phyloP scores from a whole-genome alignment of 2,888 invertebrate species.

The Chydorus sphaericus region DNA sequence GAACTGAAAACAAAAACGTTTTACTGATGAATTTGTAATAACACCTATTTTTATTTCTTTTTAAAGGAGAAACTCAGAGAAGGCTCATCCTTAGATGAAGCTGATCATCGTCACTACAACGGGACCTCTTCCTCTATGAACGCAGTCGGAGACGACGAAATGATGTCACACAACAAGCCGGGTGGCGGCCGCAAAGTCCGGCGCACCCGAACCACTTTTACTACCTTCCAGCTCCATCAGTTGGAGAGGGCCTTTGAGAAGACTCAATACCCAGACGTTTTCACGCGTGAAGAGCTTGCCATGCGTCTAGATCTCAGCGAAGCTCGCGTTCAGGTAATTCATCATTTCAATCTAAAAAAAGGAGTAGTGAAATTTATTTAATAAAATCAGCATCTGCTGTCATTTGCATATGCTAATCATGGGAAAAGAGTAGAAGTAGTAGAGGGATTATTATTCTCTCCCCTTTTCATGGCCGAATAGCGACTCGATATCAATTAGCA shows the following conservation, averaged over 20 bases:
- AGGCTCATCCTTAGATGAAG: too few relatives aligned
- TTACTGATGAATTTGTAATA: too few relatives aligned
- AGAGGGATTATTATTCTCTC: not conserved
- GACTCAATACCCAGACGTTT: constrained; percentile 96
- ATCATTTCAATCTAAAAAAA: not conserved
- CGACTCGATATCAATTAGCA: constrained; percentile 5
- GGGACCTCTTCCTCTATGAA: too few relatives aligned
- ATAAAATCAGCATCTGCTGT: too few relatives aligned
- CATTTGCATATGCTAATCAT: too few relatives aligned
- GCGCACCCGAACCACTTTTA: constrained; percentile 94
- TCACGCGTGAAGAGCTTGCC: constrained; percentile 90
- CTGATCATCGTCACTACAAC: too few relatives aligned
- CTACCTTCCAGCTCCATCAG: constrained; percentile 95
- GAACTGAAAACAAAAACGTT: too few relatives aligned
- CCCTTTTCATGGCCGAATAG: not conserved
- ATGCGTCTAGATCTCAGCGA: constrained; percentile 96
- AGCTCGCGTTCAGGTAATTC: constrained; percentile 98
- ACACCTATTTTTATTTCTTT: too few relatives aligned
- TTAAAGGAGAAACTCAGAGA: too few relatives aligned
- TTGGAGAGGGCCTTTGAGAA: constrained; percentile 90
- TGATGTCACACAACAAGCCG: not conserved
- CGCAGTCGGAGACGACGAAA: too few relatives aligned
- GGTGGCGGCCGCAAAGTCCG: constrained; percentile 30
- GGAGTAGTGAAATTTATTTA: too few relatives aligned
- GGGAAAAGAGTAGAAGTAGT: not conserved